These are phyloP conservation scores for Bradypodion pumilum DNA, from an alignment of 2,797 vertebrate species.

Conservation along the genomic window DNA sequence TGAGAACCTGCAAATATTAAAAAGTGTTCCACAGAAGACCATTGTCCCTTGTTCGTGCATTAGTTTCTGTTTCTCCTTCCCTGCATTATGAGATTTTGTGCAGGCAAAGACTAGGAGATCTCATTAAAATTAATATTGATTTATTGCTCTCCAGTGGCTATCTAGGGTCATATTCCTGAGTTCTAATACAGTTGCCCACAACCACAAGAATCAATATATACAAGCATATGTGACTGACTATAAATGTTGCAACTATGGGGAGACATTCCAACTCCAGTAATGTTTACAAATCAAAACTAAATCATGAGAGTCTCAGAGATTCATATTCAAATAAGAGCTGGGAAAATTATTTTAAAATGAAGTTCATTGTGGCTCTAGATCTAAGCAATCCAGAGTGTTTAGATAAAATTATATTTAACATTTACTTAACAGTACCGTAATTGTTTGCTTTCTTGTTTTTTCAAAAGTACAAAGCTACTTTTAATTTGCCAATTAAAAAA, in stretches of 20 bases:
- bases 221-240: accelerated
- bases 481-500: neutral
- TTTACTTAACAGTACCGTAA: neutral
- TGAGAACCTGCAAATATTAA: neutral
- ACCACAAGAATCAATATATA: accelerated
- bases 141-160: slow-evolving; percentile 38
- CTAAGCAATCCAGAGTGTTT: neutral
- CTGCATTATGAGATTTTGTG: neutral
- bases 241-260: accelerated
- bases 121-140: slow-evolving; percentile 36
- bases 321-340: neutral
- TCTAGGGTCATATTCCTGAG: slow-evolving; percentile 11
- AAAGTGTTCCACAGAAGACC: neutral
- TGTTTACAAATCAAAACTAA: neutral
- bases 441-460: neutral
- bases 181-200: neutral
- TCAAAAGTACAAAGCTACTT: neutral
- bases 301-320: neutral
- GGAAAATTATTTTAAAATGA: neutral
- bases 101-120: slow-evolving; percentile 10
- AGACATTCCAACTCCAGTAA: accelerated
- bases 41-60: neutral
- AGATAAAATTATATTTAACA: neutral
- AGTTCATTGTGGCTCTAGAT: neutral
- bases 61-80: neutral